Base-by-base conservation (phyloP, 2,797 vertebrate species). In the Semotilus atromaculatus region DNA sequence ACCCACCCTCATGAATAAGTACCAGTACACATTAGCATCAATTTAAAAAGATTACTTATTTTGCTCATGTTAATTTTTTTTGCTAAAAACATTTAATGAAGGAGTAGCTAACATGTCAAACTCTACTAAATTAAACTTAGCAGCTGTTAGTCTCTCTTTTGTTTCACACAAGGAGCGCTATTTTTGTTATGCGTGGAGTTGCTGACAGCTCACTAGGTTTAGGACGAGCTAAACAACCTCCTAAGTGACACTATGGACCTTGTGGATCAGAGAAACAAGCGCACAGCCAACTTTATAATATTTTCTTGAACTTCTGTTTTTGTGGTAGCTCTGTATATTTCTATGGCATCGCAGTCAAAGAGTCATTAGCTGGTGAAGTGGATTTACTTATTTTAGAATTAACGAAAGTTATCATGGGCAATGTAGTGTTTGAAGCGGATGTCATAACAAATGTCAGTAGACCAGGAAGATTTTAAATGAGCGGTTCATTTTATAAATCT, bases 191-290 rank as follows among this genome's bases (percentile, higher is more conserved):
- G 16, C 31, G 71, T 21, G 26, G 43, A 73, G 4, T 73, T 73
- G 43, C 71, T 73, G 43, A 73, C 70, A 73, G 43, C 71, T 73
- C 71, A 73, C 43, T 73, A 29, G 70, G n/a, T 72, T 72, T 48
- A 72, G 71, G 43, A 31, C 3, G 71, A 73, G 26, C 43, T 73
- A 48, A 73, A 73, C n/a, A 73, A 51, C 26, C 71, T 31, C 40
- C 8, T 10, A 36, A 67, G 31, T 68, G 21, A n/a, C 40, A 18
- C 70, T 43, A 26, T 26, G 26, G 38, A n/a, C 55, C 21, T 23
- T n/a, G 8, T 55, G 53, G 6, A 1, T 8, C 53, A 55, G 53
- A 55, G 21, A 55, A 55, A 55, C 53, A 7, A 55, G 53, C 3
- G 7, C 1, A 1, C 8, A 10, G 3, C 21, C 31, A 58, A n/a